Percentiles rank a stretch among this genome's conserved stretches.
Conservation (phyloP, 2,888 invertebrate species). For the Eristalinus aeneus region DNA sequence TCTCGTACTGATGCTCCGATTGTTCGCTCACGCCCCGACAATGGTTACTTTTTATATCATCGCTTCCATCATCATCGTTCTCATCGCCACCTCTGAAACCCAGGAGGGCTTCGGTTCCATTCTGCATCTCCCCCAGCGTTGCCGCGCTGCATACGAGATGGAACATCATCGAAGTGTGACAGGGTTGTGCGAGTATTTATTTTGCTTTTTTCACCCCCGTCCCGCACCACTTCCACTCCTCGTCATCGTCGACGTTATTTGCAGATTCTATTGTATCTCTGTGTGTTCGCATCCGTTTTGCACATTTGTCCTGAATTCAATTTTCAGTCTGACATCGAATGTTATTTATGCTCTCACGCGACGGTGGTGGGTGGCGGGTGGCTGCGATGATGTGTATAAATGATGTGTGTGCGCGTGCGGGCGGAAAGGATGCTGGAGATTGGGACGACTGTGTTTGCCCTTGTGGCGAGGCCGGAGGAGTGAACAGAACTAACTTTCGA, state of each 20-base stretch:
- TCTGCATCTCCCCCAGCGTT: neutral
- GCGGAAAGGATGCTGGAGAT: neutral
- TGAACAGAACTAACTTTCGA: neutral
- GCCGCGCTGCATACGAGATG: conserved; percentile 7
- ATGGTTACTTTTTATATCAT: conserved; percentile 9
- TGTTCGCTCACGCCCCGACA: conserved; percentile 18
- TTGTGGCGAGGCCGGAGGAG: neutral
- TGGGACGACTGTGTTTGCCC: conserved; percentile 12
- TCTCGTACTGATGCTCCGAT: conserved; percentile 24
- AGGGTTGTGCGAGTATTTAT: conserved; percentile 13
- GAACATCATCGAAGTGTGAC: conserved; percentile 18
- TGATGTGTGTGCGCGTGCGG: neutral
- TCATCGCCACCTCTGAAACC: neutral
- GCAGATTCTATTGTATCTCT: conserved; percentile 31
- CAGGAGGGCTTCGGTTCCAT: neutral
- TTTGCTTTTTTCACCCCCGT: neutral
- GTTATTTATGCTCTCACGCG: conserved; percentile 32
- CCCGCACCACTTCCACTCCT: neutral
- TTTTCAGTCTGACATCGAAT: conserved; percentile 51
- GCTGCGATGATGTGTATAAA: conserved; percentile 31
- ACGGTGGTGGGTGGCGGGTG: neutral
- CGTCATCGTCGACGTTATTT: conserved; percentile 12
- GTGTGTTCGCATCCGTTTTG: conserved; percentile 19
- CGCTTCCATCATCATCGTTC: conserved; percentile 22
- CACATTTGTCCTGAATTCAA: conserved; percentile 59